Base-by-base conservation (phyloP, 2,888 invertebrate genomes). In the Agrilus cyanescens region DNA sequence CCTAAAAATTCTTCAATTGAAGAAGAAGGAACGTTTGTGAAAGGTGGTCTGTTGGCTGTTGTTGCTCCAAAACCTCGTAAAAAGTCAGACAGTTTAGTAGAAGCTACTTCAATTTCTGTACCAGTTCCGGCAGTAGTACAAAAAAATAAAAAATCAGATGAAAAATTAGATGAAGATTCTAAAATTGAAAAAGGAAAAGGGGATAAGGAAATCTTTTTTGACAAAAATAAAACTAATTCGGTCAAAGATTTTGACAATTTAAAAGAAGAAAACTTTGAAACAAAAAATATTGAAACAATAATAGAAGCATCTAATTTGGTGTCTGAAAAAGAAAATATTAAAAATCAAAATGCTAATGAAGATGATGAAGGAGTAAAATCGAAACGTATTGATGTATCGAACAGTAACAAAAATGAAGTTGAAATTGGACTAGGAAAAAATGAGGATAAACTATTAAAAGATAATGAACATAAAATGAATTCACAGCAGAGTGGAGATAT, bases 381-480 rank as follows among this genome's bases (percentile, higher is more conserved):
- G 10, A 39, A 12, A 20, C 38, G 7, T 51, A 41, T 33, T 53
- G 43, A 40, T 38, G 38, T 31, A 18, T 4, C 8, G 8, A n/a
- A n/a, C 10, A 18, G 3, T 12, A 12, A 25, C 12, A 33, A 4
- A 12, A 25, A 18, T 13, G 32, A 41, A 32, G 12, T 15, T 13
- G 40, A 13, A 13, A n/a, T 20, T 25, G 10, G 12, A 29, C 13
- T 12, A 35, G 30, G 38, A 25, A 38, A 32, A 30, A 34, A 43
- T 12, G 42, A 40, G 37, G 37, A 40, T 33, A 35, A 32, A 13
- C 12, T n/a, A 41, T 37, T 16, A n/a, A 37, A 41, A 43, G 43
- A 18, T 36, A 33, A 32, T 10, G 10, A 55, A 50, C 43, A 53
- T 54, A 32, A 53, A 55, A 37, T 45, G 52, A 15, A 12, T 45